Percentiles rank a stretch among this genome's conserved stretches.
phyloP scores from a whole-genome alignment of 2,113 vertebrate species.

The Lepus europaeus region DNA sequence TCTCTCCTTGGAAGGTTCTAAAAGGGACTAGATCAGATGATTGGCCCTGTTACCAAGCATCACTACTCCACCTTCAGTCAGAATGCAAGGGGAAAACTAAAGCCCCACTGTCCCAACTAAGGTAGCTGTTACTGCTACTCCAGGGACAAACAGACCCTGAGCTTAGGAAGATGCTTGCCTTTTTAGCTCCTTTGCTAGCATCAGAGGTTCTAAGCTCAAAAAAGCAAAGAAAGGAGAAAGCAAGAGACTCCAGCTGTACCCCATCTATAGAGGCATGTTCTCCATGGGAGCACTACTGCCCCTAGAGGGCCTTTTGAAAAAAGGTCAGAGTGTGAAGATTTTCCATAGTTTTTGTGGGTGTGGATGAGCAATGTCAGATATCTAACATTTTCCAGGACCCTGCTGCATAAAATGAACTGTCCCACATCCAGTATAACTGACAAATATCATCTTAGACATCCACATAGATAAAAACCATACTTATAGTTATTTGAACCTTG shows the following conservation, averaged over 20 bases:
- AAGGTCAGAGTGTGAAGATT: neutral
- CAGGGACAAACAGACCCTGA: neutral
- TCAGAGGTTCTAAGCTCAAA: neutral
- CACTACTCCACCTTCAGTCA: neutral
- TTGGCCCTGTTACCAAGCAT: neutral
- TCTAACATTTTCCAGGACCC: neutral
- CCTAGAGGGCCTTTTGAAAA: neutral
- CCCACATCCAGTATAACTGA: neutral
- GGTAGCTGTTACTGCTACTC: neutral
- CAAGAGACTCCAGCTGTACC: neutral
- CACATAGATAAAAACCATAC: neutral
- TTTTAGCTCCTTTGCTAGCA: neutral
- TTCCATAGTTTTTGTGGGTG: neutral
- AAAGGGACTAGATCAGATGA: neutral
- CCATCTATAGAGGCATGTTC: neutral
- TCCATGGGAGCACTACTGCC: constrained; percentile 28
- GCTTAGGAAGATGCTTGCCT: neutral
- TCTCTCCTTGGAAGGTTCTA: neutral
- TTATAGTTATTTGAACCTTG: neutral
- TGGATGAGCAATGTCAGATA: neutral
- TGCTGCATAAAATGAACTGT: neutral
- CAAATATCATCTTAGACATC: neutral
- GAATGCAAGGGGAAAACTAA: neutral
- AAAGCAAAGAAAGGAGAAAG: neutral
- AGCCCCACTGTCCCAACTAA: neutral